Percentiles rank a stretch among this genome's conserved stretches.
phyloP scores from a whole-genome alignment of 2,113 vertebrate species.

The Phyllostomus discolor region DNA sequence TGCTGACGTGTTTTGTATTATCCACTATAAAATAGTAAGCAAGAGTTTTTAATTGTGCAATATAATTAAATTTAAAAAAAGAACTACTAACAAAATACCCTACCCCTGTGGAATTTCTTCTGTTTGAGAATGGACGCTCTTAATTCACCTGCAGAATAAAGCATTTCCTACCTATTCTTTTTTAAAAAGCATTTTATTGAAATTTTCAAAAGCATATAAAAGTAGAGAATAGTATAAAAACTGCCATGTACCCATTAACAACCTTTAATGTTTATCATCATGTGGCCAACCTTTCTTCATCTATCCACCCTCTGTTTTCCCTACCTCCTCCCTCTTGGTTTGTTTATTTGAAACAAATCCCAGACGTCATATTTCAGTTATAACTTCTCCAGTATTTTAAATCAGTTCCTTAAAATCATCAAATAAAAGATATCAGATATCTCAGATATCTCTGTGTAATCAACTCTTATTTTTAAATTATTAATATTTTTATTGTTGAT shows the following conservation, averaged over 20 bases:
- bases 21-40: not conserved
- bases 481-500: no score
- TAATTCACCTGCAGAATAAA: not conserved
- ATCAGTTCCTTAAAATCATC: not conserved
- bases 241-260: not conserved
- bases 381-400: not conserved
- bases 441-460: not conserved
- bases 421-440: conserved; percentile 24
- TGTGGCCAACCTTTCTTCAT: not conserved
- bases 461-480: not conserved
- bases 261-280: not conserved
- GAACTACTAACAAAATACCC: not conserved
- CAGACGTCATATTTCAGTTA: not conserved
- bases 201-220: not conserved
- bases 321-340: not conserved
- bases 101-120: not conserved
- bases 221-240: not conserved
- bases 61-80: not conserved
- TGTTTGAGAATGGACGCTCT: not conserved
- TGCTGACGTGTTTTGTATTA: not conserved
- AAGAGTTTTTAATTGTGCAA: not conserved
- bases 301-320: not conserved
- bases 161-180: not conserved
- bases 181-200: not conserved
- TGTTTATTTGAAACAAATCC: not conserved